A percentile compares a stretch with the other conserved stretches of the same genome.
These are phyloP conservation scores for Eptesicus fuscus DNA, from an alignment of 2,113 vertebrate species.

Conservation along the genomic window DNA sequence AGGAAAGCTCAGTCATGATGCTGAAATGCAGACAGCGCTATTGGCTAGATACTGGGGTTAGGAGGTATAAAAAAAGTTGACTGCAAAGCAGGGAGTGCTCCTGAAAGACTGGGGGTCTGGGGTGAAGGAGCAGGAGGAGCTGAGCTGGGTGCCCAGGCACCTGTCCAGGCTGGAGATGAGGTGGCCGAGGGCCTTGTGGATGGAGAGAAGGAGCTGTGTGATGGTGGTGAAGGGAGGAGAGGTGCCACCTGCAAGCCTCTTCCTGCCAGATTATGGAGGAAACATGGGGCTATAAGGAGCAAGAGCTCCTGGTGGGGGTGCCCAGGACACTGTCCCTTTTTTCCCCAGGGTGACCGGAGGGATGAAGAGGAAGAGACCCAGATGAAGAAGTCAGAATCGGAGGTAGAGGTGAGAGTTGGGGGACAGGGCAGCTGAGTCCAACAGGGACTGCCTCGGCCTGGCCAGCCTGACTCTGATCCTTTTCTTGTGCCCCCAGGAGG, in stretches of 20 bases:
- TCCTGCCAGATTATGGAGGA: not conserved
- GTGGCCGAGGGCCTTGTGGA: not conserved
- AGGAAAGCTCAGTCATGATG: not conserved
- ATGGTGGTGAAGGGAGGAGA: not conserved
- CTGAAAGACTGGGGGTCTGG: not conserved
- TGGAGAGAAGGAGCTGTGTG: not conserved
- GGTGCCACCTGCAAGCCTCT: not conserved
- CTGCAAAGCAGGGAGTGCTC: not conserved
- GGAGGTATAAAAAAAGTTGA: not conserved
- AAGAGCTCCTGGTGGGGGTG: not conserved
- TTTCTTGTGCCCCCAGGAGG: slow-evolving; percentile 84
- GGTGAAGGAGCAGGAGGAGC: not conserved
- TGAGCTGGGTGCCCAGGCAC: not conserved
- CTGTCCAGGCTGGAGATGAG: not conserved
- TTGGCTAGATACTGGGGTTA: not conserved
- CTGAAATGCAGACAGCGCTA: not conserved
- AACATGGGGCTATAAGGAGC: not conserved
- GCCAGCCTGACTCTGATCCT: not conserved
- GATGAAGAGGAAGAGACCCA: slow-evolving; percentile 88
- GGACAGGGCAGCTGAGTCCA: not conserved
- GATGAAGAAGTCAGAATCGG: slow-evolving; percentile 91
- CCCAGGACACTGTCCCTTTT: not conserved
- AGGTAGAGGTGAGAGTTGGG: slow-evolving; percentile 89
- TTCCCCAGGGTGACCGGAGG: slow-evolving; percentile 74
- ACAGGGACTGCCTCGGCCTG: rapidly evolving